These are phyloP conservation scores for Dinothrombium tinctorium DNA, from an alignment of 1,140 invertebrate genomes.

Conservation along the genomic window DNA sequence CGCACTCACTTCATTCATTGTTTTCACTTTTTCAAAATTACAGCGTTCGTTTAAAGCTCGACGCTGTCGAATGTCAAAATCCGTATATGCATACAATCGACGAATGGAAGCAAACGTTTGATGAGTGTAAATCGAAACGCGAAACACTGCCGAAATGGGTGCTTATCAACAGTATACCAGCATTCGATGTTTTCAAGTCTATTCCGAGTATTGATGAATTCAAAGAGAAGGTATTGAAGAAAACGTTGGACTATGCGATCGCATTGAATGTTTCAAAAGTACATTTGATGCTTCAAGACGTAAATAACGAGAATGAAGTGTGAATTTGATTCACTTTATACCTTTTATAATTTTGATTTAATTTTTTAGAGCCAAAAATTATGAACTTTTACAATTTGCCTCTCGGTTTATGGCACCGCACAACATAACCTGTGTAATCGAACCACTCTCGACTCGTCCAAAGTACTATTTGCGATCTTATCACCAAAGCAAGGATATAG, in stretches of 20 bases:
- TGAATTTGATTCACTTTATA: neutral
- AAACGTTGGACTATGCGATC: constrained; percentile 5
- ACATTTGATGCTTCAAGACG: constrained; percentile 6
- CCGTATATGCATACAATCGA: constrained; percentile 6
- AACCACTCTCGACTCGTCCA: constrained; percentile 6
- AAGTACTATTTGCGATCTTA: constrained; percentile 11
- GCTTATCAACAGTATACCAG: constrained; percentile 7
- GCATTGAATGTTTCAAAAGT: constrained; percentile 7
- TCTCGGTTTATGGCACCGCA: constrained; percentile 2
- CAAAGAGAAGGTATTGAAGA: neutral
- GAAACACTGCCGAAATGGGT: constrained; percentile 5
- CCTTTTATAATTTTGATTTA: neutral
- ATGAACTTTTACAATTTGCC: constrained; percentile 1
- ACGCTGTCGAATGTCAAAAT: constrained; percentile 10
- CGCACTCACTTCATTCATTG: too few species aligned
- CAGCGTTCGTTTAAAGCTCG: neutral
- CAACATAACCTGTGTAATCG: constrained; percentile 6
- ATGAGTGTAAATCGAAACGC: neutral
- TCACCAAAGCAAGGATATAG: constrained; percentile 2
- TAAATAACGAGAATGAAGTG: constrained; percentile 4
- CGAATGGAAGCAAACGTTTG: constrained; percentile 8
- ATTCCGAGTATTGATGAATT: constrained; percentile 7
- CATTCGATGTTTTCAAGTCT: neutral
- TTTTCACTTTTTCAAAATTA: neutral
- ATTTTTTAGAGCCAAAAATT: neutral